Evolutionary conservation across 2,888 invertebrate genomes (phyloP), one percentile per base, ranked within the genome.

Genomic region (Noctua comes): DNA sequence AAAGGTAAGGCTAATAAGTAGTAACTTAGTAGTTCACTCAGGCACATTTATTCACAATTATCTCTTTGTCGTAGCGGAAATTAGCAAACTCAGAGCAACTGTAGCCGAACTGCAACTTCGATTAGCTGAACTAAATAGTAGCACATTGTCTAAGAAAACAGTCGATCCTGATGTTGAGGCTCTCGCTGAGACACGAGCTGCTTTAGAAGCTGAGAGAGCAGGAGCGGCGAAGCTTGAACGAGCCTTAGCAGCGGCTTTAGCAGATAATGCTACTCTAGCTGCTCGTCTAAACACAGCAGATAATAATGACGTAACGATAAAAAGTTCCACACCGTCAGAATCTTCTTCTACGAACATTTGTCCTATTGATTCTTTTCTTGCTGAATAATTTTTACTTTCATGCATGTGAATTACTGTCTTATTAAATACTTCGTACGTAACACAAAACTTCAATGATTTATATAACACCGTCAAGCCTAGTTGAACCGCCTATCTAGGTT

Each of bases 361-460:
- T 74, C 93, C 95, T 0, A 94, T 97, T 73, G 95, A 96, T 85
- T 93, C 93, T 13, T 96, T 96, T 82, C 91, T 97, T 79, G 96
- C 96, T 72, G 96, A 96, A 73, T 95, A 92, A 91, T 69, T 66
- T 36, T 8, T 1, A 1, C 2, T 48, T n/a, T 18, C 3, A n/a
- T 40, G 13, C 1, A 1, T 64, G 13, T n/a, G 10, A 5, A 59
- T 65, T 54, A 36, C 3, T 40, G 18, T 65, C 16, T 40, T 59
- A 84, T 57, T 76, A 62, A 76, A 73, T 73, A 16, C 59, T 27
- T 70, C n/a, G 21, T 40, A 66, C 13, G 36, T 73, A 48, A 73
- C 46, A 51, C 54, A 65, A 57, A 71, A 57, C n/a, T 46, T 68
- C n/a, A 68, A 68, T 70, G 16, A 21, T 73, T 80, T 86, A 80